These are phyloP conservation scores for Hycleus cichorii DNA, from an alignment of 1,140 invertebrate genomes.

Conservation along the genomic window DNA sequence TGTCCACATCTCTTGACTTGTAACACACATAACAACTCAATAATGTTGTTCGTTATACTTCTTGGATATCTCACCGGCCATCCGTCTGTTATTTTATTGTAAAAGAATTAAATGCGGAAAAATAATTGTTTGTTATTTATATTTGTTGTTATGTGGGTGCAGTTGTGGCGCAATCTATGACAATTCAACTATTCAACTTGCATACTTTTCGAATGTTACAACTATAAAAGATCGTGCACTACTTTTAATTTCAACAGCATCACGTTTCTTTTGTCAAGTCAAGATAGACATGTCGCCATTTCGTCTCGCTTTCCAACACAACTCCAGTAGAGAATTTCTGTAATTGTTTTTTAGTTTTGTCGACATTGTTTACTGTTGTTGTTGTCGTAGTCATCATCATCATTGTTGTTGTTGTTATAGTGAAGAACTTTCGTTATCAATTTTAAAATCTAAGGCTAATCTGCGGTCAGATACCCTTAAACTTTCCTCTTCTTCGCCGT, in stretches of 20 bases:
- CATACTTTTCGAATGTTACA: neutral
- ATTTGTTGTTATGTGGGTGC: constrained; percentile 15
- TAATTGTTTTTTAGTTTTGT: too few species aligned
- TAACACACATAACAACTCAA: neutral
- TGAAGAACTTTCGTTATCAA: too few species aligned
- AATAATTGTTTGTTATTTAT: too few species aligned
- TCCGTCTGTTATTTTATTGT: neutral
- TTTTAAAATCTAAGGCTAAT: constrained; percentile 2
- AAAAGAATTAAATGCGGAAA: neutral
- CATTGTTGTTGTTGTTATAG: too few species aligned
- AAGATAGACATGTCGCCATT: too few species aligned
- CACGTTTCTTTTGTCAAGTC: constrained; percentile 2
- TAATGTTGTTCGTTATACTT: neutral
- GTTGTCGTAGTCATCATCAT: neutral
- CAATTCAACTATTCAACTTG: neutral
- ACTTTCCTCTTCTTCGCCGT: neutral
- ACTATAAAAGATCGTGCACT: constrained; percentile 7
- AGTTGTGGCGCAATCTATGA: constrained; percentile 13
- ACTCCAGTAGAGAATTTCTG: too few species aligned
- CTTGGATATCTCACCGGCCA: neutral
- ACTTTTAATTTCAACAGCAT: constrained; percentile 17
- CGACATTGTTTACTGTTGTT: too few species aligned
- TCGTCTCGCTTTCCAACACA: too few species aligned
- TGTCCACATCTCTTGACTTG: neutral
- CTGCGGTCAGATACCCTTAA: constrained; percentile 9